Evolutionary conservation across 2,888 invertebrate species (phyloP), one percentile per base, ranked within the genome.

Genomic region (Phania funesta): DNA sequence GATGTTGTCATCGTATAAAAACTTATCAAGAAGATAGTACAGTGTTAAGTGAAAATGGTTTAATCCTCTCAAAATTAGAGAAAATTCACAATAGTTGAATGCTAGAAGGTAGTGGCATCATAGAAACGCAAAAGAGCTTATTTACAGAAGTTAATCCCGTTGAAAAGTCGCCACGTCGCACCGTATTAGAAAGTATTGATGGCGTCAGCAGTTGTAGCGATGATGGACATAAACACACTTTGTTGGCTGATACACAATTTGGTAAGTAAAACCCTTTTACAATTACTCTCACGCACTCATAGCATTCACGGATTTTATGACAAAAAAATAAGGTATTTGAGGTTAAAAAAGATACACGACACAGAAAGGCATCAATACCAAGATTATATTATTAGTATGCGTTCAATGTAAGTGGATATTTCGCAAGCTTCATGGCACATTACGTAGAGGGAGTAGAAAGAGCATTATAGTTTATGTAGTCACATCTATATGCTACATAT

Each of bases 131-230:
- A 88, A 96, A 97, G 90, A 95, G 96, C 83, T 91, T 96, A 60
- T 94, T 97, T 84, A 95, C 95, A 2, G 95, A 96, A 65, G 95
- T 96, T 29, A 96, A 96, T 91, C 96, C 96, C 0, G 95, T 96
- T 18, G 95, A 95, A 77, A 96, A 97, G 87, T 96, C 96, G 0
- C 96, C 96, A 5, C 92, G 96, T 60, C 92, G 96, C 80, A 95
- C 95, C 84, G 96, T 96, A 79, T n/a, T n/a, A n/a, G n/a, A n/a
- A n/a, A n/a, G n/a, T n/a, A n/a, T 93, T 93, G 71, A 95, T 68
- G 95, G 93, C 18, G 68, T 82, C 52, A 74, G 82, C 65, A 70
- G 29, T 24, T 70, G 65, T 32, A 96, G n/a, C n/a, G n/a, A n/a
- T n/a, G n/a, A n/a, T n/a, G n/a, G n/a, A n/a, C n/a, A n/a, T n/a